Conservation (phyloP, 2,888 invertebrate genomes). For the Morpho deidamia region DNA sequence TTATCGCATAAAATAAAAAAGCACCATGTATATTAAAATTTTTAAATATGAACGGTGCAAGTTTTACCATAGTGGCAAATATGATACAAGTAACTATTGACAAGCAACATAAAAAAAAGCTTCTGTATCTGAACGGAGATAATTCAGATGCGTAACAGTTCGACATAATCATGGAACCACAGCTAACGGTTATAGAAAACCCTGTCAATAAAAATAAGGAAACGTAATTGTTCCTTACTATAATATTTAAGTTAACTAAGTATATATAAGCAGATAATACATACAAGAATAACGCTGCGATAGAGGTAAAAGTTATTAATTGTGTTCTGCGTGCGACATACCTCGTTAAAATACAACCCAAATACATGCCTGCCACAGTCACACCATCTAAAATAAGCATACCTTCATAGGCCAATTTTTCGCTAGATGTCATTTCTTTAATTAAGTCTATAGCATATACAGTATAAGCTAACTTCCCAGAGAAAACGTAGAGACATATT, state of each 20-base stretch:
- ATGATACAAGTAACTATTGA: conserved; percentile 34
- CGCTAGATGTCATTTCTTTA: conserved; percentile 11
- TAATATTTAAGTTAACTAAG: not conserved
- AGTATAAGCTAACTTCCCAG: conserved; percentile 10
- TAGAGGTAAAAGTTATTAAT: conserved; percentile 20
- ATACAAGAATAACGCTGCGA: not conserved
- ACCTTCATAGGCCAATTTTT: conserved; percentile 9
- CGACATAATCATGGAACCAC: conserved; percentile 33
- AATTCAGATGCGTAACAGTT: conserved; percentile 33
- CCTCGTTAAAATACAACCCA: conserved; percentile 27
- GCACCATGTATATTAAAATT: conserved; percentile 39
- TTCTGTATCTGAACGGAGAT: conserved; percentile 39
- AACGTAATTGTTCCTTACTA: not conserved
- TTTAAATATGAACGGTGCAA: conserved; percentile 41
- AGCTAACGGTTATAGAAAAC: conserved; percentile 20
- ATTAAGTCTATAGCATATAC: conserved; percentile 14
- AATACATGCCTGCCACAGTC: conserved; percentile 34
- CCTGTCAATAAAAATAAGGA: conserved; percentile 11
- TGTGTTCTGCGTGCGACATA: conserved; percentile 30
- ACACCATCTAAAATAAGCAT: conserved; percentile 20
- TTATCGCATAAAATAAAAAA: conserved; percentile 33
- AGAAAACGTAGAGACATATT: conserved; percentile 1
- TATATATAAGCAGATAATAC: conserved; percentile 3
- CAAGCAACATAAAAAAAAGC: conserved; percentile 29
- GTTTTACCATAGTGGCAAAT: conserved; percentile 38